Base-by-base conservation (phyloP, 2,888 invertebrate genomes). In the Stenolophus ochropezus region DNA sequence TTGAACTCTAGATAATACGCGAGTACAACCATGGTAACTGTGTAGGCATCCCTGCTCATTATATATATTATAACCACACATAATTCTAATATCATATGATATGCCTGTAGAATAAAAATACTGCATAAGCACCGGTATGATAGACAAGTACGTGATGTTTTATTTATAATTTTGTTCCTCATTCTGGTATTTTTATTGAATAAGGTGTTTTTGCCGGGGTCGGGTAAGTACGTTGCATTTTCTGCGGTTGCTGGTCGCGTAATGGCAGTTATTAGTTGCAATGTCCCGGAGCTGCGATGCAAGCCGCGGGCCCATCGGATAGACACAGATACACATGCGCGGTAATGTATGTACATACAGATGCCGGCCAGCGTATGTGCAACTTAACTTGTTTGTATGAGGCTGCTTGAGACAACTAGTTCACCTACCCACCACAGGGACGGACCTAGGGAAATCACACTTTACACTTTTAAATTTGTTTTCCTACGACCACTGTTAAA, bases 241-340 rank as follows among this genome's bases (percentile, higher is more conserved):
- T 42, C 33, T 11, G 33, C 33, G 33, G 33, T 42, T 42, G 33
- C 33, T 42, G 33, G 8, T 42, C 11, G 20, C 69, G 58, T 81
- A 75, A 81, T 81, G 51, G 81, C 81, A 81, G 81, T 81, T 81
- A 81, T 81, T 81, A 81, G 81, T 73, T 73, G 80, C 80, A 81
- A 73, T 73, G 80, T 73, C 80, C 80, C 58, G 58, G 47, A 49
- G 80, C 73, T 58, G 11, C 33, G 33, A 11, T 16, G 65, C 65
- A 18, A 33, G 27, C 33, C 33, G 6, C 16, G 27, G 16, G 23
- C 23, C 14, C 14, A 61, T 61, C 23, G 27, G 65, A 27, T 69
- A 69, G 33, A 14, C 11, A 25, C 61, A 61, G 25, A 18, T 33
- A 69, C 16, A 18, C 33, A 69, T 33, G 33, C 8, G 18, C 16